Evolutionary conservation across 2,888 invertebrate genomes (phyloP).

Genomic region (Zygaena filipendulae): DNA sequence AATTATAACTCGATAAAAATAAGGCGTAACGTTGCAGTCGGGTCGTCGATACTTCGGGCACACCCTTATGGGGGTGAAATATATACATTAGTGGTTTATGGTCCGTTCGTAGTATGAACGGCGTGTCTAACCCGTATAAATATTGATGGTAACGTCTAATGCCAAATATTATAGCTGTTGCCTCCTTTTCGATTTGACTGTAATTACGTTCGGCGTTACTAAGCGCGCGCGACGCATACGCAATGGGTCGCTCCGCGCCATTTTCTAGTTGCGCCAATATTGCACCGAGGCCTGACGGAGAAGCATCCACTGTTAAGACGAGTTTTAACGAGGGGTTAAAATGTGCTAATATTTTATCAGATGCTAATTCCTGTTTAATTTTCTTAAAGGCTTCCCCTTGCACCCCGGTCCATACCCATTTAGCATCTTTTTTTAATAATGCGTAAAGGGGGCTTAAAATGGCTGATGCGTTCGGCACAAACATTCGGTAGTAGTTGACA

Average conservation of each 20-base stretch:
- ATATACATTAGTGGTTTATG: constrained; percentile 35
- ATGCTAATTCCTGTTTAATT: constrained; percentile 9
- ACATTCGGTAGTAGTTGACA: constrained; percentile 17
- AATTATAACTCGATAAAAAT: constrained; percentile 26
- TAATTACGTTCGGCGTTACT: constrained; percentile 18
- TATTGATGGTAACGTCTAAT: constrained; percentile 17
- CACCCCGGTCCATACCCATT: constrained; percentile 9
- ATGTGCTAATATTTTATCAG: constrained; percentile 9
- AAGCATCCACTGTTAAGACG: constrained; percentile 9
- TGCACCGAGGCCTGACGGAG: constrained; percentile 8
- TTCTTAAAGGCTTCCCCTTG: constrained; percentile 10
- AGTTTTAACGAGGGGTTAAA: too few relatives aligned
- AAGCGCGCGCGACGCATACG: constrained; percentile 18
- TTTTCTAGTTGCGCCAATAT: constrained; percentile 7
- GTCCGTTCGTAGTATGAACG: constrained; percentile 28
- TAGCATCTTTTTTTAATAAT: constrained; percentile 14
- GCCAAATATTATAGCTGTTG: constrained; percentile 18
- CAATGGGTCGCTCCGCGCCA: constrained; percentile 15
- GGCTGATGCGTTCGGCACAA: too few relatives aligned
- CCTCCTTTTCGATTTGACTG: constrained; percentile 20
- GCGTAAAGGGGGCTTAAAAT: too few relatives aligned
- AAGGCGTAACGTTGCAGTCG: constrained; percentile 25
- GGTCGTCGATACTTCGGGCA: constrained; percentile 22
- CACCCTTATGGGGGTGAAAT: constrained; percentile 23
- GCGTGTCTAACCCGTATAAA: constrained; percentile 12